Evolutionary conservation across 2,113 vertebrate genomes (phyloP).

Genomic region (Poicephalus gulielmi): DNA sequence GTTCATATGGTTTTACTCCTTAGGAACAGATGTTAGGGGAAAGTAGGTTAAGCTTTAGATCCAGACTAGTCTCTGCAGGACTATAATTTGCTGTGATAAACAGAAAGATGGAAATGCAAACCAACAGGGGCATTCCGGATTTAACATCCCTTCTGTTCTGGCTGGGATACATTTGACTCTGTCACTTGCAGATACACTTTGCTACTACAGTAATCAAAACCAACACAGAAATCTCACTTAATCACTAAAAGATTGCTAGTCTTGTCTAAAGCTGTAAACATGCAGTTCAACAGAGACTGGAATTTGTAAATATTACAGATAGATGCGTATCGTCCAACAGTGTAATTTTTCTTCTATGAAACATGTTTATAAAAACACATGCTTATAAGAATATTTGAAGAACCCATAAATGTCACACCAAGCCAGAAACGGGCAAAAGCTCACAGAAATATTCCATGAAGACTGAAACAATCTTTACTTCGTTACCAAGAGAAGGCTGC

Average conservation of each 20-base stretch:
- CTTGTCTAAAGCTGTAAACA: neutral
- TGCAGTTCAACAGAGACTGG: neutral
- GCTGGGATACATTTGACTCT: neutral
- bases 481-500: neutral
- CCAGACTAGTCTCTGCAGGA: constrained; percentile 44
- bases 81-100: constrained; percentile 53
- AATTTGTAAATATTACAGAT: neutral
- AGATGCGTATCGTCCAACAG: neutral
- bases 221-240: constrained; percentile 15
- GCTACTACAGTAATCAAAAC: constrained; percentile 9
- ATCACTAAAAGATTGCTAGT: neutral
- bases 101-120: constrained; percentile 34
- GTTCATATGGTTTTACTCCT: constrained; percentile 25
- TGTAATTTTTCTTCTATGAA: neutral
- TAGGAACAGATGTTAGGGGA: constrained; percentile 50
- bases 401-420: neutral
- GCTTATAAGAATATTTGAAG: neutral
- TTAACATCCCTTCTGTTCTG: constrained; percentile 55
- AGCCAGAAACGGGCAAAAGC: neutral
- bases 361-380: neutral
- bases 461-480: neutral
- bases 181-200: neutral
- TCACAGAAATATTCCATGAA: neutral
- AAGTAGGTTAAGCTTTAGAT: constrained; percentile 48
- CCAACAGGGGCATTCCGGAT: constrained; percentile 39